Conservation (phyloP, 2,113 vertebrate species). For the Erythrolamprus reginae region DNA sequence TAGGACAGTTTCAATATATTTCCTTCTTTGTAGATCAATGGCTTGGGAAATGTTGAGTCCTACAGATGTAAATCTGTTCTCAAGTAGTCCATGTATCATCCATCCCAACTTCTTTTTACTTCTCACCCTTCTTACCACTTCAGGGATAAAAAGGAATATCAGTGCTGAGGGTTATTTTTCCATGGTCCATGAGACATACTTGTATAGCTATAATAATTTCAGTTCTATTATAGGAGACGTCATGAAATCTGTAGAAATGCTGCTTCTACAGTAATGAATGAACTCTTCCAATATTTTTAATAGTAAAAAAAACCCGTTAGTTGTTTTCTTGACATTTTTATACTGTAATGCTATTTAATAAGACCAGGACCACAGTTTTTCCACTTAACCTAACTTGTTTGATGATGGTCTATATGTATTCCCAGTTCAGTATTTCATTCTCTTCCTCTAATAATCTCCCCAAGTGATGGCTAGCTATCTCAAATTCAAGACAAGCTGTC, state of each 20-base stretch:
- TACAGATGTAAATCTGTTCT: background rate
- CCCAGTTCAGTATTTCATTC: conserved; percentile 34
- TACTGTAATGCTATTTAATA: background rate
- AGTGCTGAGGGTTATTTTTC: background rate
- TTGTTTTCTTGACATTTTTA: background rate
- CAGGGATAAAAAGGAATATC: background rate
- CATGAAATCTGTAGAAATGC: background rate
- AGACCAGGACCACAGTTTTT: background rate
- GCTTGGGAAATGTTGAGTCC: background rate
- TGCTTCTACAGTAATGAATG: background rate
- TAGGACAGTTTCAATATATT: background rate
- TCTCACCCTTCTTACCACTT: background rate
- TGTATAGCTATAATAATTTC: background rate
- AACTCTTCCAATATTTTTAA: background rate
- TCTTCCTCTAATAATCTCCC: conserved; percentile 32
- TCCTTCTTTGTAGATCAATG: background rate
- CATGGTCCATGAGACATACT: background rate
- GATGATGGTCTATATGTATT: conserved; percentile 5
- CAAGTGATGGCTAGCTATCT: conserved; percentile 55
- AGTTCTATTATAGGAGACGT: background rate
- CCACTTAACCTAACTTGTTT: conserved; percentile 6
- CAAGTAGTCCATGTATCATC: background rate
- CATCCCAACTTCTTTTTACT: background rate
- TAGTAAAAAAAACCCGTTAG: background rate
- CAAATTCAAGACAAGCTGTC: conserved; percentile 44